A percentile compares a stretch with the other conserved stretches of the same genome.
Evolutionary conservation across 2,797 vertebrate species (phyloP).

Genomic region (Cyclura pinguis): DNA sequence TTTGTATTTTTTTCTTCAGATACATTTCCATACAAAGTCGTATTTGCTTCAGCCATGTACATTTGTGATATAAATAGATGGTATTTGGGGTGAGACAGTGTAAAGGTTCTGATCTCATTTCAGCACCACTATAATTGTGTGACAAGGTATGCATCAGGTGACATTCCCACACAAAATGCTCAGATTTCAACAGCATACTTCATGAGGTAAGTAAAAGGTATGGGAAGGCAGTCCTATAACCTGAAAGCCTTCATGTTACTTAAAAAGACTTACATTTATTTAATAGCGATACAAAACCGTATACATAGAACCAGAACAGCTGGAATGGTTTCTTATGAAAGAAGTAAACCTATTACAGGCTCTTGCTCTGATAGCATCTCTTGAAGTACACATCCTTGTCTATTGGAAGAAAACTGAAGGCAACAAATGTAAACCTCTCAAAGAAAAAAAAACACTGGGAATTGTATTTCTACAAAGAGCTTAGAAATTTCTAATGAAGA

Average conservation of each 20-base stretch:
- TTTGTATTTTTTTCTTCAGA: neutral
- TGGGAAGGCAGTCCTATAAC: neutral
- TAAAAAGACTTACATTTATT: neutral
- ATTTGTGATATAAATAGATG: no score
- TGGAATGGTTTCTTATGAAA: neutral
- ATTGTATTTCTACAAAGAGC: neutral
- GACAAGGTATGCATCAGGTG: neutral
- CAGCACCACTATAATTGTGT: neutral
- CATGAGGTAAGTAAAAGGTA: neutral
- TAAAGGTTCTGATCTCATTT: neutral
- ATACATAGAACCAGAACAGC: neutral
- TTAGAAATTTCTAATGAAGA: neutral
- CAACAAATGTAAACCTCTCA: neutral
- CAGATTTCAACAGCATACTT: neutral
- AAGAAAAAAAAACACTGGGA: neutral
- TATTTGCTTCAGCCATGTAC: neutral
- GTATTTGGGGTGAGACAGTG: neutral
- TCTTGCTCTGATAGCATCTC: neutral
- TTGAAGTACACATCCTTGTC: neutral
- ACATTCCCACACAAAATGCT: neutral
- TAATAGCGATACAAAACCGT: neutral
- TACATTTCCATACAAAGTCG: neutral
- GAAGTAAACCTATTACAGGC: neutral
- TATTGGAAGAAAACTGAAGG: neutral
- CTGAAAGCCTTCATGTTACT: neutral